A percentile compares a stretch with the other conserved stretches of the same genome.
Conservation (phyloP, 2,113 vertebrate genomes). For the Dendrocopos noguchii region DNA sequence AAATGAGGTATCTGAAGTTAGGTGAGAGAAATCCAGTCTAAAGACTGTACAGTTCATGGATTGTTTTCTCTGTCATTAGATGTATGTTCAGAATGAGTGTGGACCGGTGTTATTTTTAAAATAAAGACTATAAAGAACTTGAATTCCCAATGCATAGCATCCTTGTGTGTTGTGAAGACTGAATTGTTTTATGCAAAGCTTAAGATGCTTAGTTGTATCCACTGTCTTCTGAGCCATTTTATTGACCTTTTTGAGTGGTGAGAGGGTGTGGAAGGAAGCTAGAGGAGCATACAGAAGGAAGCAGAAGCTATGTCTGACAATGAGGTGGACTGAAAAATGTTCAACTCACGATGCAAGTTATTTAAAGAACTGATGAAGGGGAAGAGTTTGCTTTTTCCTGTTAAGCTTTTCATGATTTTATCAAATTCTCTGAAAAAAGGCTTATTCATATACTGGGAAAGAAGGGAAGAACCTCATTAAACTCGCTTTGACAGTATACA, state of each 20-base stretch:
- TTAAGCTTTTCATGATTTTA: background rate
- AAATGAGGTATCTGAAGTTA: background rate
- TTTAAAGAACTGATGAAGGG: background rate
- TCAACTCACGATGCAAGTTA: background rate
- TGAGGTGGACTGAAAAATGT: background rate
- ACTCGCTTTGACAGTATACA: background rate
- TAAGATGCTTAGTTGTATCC: background rate
- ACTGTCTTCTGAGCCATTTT: background rate
- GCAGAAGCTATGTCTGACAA: background rate
- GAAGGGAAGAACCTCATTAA: background rate
- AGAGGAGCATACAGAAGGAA: background rate
- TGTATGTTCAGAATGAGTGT: background rate
- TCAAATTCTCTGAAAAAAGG: background rate
- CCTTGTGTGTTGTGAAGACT: background rate
- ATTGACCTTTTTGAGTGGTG: background rate
- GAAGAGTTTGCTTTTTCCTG: background rate
- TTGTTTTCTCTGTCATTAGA: background rate
- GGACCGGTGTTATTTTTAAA: background rate
- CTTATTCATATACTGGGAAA: background rate
- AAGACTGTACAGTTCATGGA: background rate
- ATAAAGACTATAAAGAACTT: fast-evolving
- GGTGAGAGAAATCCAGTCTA: background rate
- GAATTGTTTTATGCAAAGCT: background rate
- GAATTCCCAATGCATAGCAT: background rate
- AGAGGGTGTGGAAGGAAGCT: background rate